Conservation (phyloP, 2,888 invertebrate genomes). For the Drosophila mimica region DNA sequence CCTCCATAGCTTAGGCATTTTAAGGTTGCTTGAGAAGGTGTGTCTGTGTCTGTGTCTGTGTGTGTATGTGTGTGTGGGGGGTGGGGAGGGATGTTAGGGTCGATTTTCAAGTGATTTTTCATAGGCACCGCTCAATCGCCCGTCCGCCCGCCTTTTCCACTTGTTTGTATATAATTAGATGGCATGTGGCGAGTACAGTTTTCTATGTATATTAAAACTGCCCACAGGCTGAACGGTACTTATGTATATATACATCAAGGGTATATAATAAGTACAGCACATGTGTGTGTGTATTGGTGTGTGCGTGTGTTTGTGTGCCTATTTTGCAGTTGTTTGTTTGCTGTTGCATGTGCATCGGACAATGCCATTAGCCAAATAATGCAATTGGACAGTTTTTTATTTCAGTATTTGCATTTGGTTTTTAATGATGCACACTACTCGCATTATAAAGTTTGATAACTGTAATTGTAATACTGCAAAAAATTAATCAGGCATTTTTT, state of each 20-base stretch:
- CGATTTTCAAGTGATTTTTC: slow-evolving; percentile 73
- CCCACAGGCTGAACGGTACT: slow-evolving; percentile 41
- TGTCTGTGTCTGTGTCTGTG: not conserved
- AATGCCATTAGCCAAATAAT: slow-evolving; percentile 60
- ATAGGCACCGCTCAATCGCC: slow-evolving; percentile 32
- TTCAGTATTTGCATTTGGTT: not conserved
- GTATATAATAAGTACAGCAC: slow-evolving; percentile 40
- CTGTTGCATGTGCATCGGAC: slow-evolving; percentile 19
- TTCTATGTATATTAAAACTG: slow-evolving; percentile 66
- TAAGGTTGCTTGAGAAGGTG: slow-evolving; percentile 1
- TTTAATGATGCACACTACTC: slow-evolving; percentile 10
- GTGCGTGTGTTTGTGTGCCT: slow-evolving; percentile 17
- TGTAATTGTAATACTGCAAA: not conserved
- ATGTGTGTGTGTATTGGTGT: not conserved
- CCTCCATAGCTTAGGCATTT: slow-evolving; percentile 51
- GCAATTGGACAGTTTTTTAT: slow-evolving; percentile 33
- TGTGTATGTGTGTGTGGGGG: not conserved
- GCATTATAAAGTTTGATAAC: not conserved
- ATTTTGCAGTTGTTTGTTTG: slow-evolving; percentile 35
- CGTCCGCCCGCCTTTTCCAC: slow-evolving; percentile 30
- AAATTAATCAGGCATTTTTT: not conserved
- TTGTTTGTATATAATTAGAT: slow-evolving; percentile 72
- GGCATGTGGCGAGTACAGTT: slow-evolving; percentile 67
- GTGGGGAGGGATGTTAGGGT: slow-evolving; percentile 10
- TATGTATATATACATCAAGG: slow-evolving; percentile 37